A percentile compares a stretch with the other conserved stretches of the same genome.
Conservation (phyloP, 2,797 vertebrate genomes). For the Carcharodon carcharias region DNA sequence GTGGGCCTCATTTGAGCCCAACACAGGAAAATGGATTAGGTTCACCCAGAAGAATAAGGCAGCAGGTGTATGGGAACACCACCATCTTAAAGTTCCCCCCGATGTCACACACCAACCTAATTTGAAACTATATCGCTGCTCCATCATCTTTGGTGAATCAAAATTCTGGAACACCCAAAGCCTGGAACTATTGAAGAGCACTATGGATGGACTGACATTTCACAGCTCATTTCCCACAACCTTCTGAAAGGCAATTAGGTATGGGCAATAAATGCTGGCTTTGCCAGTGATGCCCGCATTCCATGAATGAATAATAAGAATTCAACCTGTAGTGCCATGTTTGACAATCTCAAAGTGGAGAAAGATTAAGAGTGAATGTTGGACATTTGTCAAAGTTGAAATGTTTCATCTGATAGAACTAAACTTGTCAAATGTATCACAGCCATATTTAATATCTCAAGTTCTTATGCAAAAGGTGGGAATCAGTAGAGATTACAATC, state of each 20-base stretch:
- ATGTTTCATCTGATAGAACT: not conserved
- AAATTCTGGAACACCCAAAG: too few relatives aligned
- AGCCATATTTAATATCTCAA: not conserved
- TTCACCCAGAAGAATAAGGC: too few relatives aligned
- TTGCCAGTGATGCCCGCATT: not conserved
- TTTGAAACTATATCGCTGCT: too few relatives aligned
- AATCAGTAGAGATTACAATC: not conserved
- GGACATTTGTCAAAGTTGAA: not conserved
- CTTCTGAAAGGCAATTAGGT: not conserved
- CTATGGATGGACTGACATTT: too few relatives aligned
- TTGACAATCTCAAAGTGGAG: not conserved
- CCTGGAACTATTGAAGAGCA: too few relatives aligned
- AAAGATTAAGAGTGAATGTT: not conserved
- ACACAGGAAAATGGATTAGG: too few relatives aligned
- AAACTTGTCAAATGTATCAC: not conserved
- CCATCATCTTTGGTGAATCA: too few relatives aligned
- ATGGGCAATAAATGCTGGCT: not conserved
- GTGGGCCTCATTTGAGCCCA: too few relatives aligned
- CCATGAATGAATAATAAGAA: not conserved
- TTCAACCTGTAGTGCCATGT: not conserved
- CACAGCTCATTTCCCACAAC: not conserved
- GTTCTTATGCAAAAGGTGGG: not conserved
- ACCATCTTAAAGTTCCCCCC: too few relatives aligned
- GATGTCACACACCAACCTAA: too few relatives aligned
- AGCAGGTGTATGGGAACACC: too few relatives aligned